phyloP scores from a whole-genome alignment of 2,888 invertebrate species.

The Pantelozetes paolii region DNA sequence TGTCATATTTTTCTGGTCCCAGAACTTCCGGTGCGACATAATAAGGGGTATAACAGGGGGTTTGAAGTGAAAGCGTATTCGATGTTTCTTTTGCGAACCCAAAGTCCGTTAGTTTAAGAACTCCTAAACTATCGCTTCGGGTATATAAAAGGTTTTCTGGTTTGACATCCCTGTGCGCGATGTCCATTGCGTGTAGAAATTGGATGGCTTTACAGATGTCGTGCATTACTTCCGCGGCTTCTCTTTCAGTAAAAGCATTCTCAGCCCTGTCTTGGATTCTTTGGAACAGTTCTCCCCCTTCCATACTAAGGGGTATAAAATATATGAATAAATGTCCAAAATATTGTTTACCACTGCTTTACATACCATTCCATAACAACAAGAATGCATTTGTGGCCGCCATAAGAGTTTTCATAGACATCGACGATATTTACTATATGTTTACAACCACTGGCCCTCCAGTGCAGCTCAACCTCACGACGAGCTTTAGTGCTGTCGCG shows the following conservation, averaged over 20 bases:
- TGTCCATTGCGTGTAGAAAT: slow-evolving; percentile 85
- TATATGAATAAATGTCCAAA: slow-evolving; percentile 45
- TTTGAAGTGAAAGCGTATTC: slow-evolving; percentile 81
- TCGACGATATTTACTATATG: slow-evolving; percentile 89
- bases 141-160: slow-evolving; percentile 89
- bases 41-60: slow-evolving; percentile 98
- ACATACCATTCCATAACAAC: slow-evolving; percentile 97
- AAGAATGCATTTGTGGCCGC: slow-evolving; percentile 81
- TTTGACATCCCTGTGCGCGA: slow-evolving; percentile 95
- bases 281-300: slow-evolving; percentile 94
- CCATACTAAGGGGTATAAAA: slow-evolving; percentile 65
- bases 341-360: not conserved
- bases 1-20: slow-evolving; percentile 95
- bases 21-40: slow-evolving; percentile 89
- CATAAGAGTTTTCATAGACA: slow-evolving; percentile 95
- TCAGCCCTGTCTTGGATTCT: slow-evolving; percentile 92
- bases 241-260: slow-evolving; percentile 93
- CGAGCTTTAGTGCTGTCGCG: slow-evolving; percentile 87
- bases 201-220: slow-evolving; percentile 93
- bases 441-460: slow-evolving; percentile 81
- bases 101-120: slow-evolving; percentile 94
- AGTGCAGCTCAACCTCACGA: slow-evolving; percentile 91
- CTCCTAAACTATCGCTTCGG: slow-evolving; percentile 62
- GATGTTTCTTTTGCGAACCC: slow-evolving; percentile 94
- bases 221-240: slow-evolving; percentile 90